A percentile compares a stretch with the other conserved stretches of the same genome.
Evolutionary conservation across 2,797 vertebrate species (phyloP).

Genomic region (Antrozous pallidus): DNA sequence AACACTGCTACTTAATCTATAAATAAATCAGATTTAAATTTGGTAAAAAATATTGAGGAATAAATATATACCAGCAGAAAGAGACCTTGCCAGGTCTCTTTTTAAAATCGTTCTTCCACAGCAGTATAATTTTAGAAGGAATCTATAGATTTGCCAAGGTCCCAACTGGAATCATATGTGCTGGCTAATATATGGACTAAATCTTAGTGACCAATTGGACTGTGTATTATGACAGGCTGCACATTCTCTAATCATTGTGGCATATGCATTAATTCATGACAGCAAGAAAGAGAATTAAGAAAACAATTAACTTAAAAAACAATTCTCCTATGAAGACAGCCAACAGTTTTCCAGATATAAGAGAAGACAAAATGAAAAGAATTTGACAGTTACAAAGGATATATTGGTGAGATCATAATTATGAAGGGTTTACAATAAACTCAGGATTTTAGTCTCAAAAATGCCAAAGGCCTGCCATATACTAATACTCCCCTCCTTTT

Average conservation of each 20-base stretch:
- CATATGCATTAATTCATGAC: not conserved
- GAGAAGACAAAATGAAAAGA: not conserved
- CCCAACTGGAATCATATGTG: not conserved
- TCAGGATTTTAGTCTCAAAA: slow-evolving; percentile 5
- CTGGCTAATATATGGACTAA: not conserved
- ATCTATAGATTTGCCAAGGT: not conserved
- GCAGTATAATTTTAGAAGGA: not conserved
- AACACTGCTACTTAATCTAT: not conserved
- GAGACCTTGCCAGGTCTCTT: not conserved
- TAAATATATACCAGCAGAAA: not conserved
- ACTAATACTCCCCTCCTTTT: not conserved
- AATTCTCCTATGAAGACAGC: not conserved
- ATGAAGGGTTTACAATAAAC: slow-evolving; percentile 14
- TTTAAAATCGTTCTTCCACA: not conserved
- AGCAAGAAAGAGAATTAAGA: slow-evolving; percentile 6
- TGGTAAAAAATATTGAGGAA: not conserved
- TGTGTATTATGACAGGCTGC: not conserved
- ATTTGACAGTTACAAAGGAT: not conserved
- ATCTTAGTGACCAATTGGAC: not conserved
- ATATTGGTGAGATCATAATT: not conserved
- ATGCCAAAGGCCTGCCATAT: not conserved
- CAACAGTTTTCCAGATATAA: not conserved
- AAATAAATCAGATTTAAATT: not conserved
- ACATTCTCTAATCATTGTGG: not conserved
- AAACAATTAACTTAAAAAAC: slow-evolving; percentile 13